These are phyloP conservation scores for Agrilus planipennis DNA, from an alignment of 1,140 invertebrate genomes.

Conservation along the genomic window DNA sequence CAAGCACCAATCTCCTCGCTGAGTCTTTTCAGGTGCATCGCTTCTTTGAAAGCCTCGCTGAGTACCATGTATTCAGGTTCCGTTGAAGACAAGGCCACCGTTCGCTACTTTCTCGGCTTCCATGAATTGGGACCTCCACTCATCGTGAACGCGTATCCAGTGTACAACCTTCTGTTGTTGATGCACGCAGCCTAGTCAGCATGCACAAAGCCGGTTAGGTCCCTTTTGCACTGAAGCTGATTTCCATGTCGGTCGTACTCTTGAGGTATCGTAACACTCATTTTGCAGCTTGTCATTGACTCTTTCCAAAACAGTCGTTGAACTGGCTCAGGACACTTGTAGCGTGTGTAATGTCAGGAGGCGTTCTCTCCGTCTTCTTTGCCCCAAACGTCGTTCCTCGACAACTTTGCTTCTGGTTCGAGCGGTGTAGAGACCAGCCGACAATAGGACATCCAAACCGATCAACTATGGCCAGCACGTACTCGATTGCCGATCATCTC, in stretches of 20 bases:
- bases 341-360: too few relatives aligned
- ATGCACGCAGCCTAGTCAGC: neutral
- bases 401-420: too few relatives aligned
- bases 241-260: neutral
- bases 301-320: too few relatives aligned
- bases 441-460: too few relatives aligned
- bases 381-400: too few relatives aligned
- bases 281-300: too few relatives aligned
- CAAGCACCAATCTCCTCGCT: neutral
- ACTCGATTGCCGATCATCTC: too few relatives aligned
- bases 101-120: slow-evolving; percentile 16
- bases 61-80: slow-evolving; percentile 34
- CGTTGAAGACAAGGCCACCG: slow-evolving; percentile 25
- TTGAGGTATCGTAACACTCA: neutral
- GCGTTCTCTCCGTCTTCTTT: too few relatives aligned
- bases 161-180: slow-evolving; percentile 15
- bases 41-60: slow-evolving; percentile 16
- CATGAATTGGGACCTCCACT: slow-evolving; percentile 13
- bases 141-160: slow-evolving; percentile 7
- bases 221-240: neutral
- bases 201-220: neutral
- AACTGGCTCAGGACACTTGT: too few relatives aligned
- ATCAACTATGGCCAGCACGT: too few relatives aligned
- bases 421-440: too few relatives aligned
- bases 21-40: neutral